phyloP scores from a whole-genome alignment of 2,888 invertebrate species.

The Lasioglossum leucozonium region DNA sequence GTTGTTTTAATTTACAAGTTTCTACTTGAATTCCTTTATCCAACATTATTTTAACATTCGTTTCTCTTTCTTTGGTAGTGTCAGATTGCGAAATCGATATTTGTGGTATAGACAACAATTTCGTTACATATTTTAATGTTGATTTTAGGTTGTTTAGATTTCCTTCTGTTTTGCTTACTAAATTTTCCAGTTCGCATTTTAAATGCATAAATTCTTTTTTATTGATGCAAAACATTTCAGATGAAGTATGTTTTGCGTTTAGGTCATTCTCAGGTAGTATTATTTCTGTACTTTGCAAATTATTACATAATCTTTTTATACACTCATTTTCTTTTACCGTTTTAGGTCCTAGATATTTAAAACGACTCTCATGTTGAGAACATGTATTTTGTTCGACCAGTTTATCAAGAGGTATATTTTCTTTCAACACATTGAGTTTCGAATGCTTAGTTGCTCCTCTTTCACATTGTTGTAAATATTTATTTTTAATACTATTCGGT shows the following conservation, averaged over 20 bases:
- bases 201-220: constrained; percentile 30
- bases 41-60: not conserved
- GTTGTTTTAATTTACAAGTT: not conserved
- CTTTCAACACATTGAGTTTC: not conserved
- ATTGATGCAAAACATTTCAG: constrained; percentile 10
- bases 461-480: constrained; percentile 5
- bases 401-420: not conserved
- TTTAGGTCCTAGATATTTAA: not conserved
- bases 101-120: constrained; percentile 10
- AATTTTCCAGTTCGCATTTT: constrained; percentile 29
- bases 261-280: not conserved
- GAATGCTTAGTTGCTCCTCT: not conserved
- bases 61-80: not conserved
- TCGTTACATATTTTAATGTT: constrained; percentile 10
- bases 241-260: not conserved
- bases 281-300: not conserved
- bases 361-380: not conserved
- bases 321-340: not conserved
- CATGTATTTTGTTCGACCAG: not conserved
- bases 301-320: constrained; percentile 20
- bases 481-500: constrained; percentile 40
- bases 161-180: constrained; percentile 32
- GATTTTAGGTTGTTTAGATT: constrained; percentile 37
- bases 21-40: constrained; percentile 29
- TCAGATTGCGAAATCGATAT: not conserved